These are phyloP conservation scores for Sesamia nonagrioides DNA, from an alignment of 1,140 invertebrate genomes.

Conservation along the genomic window DNA sequence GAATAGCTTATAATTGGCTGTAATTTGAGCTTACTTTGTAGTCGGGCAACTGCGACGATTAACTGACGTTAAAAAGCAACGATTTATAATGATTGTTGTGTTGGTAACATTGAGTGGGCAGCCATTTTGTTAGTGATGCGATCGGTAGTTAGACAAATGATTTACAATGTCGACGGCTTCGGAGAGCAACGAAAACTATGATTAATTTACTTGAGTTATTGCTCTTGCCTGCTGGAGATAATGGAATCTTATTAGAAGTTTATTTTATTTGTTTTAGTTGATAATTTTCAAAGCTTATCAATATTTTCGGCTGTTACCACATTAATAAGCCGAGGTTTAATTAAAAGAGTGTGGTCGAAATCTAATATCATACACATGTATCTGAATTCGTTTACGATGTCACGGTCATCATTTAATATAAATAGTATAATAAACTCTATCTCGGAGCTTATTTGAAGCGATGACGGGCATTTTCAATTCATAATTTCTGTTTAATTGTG, in stretches of 20 bases:
- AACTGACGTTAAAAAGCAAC: slow-evolving; percentile 77
- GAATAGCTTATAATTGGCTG: slow-evolving; percentile 86
- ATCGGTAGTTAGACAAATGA: slow-evolving; percentile 78
- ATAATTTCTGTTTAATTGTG: slow-evolving; percentile 43
- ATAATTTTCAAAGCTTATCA: slow-evolving; percentile 29
- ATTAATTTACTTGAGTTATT: slow-evolving; percentile 70
- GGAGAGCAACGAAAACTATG: slow-evolving; percentile 66
- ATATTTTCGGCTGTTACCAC: neutral
- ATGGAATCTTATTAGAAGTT: slow-evolving; percentile 34
- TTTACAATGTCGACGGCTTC: slow-evolving; percentile 70
- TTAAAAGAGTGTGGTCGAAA: slow-evolving; percentile 22
- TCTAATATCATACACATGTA: slow-evolving; percentile 3
- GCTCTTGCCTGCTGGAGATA: slow-evolving; percentile 18
- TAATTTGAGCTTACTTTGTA: slow-evolving; percentile 84
- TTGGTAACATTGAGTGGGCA: slow-evolving; percentile 64
- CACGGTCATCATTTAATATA: slow-evolving; percentile 37
- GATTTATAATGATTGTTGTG: slow-evolving; percentile 73
- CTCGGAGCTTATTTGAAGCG: slow-evolving; percentile 53
- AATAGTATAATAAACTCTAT: slow-evolving; percentile 40
- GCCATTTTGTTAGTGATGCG: slow-evolving; percentile 76
- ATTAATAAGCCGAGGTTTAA: slow-evolving; percentile 8
- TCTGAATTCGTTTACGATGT: slow-evolving; percentile 30
- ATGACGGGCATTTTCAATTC: slow-evolving; percentile 54
- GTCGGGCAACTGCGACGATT: slow-evolving; percentile 72
- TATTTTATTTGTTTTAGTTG: slow-evolving; percentile 30